phyloP scores from a whole-genome alignment of 1,140 invertebrate species.

The Microplitis mediator region DNA sequence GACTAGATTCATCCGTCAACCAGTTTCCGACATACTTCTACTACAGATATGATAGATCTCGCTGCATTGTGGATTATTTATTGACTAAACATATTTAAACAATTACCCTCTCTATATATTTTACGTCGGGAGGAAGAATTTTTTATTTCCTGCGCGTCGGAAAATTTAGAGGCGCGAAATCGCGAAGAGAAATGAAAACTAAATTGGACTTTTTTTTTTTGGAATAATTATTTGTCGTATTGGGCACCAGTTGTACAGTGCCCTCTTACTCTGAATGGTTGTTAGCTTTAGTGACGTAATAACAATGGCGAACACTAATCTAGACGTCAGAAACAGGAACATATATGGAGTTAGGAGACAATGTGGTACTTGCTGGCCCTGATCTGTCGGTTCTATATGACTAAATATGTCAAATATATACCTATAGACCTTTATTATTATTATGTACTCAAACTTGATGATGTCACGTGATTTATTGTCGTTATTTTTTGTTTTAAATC shows the following conservation, averaged over 20 bases:
- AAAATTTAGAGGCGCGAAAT: too few species aligned
- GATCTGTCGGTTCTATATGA: conserved; percentile 58
- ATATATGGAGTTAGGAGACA: conserved; percentile 9
- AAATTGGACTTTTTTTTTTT: background rate
- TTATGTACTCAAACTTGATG: background rate
- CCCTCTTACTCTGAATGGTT: conserved; percentile 52
- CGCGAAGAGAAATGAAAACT: background rate
- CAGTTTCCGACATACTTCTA: conserved; percentile 46
- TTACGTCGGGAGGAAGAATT: too few species aligned
- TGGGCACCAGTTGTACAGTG: conserved; percentile 22
- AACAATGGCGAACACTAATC: conserved; percentile 64
- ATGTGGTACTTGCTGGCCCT: conserved; percentile 36
- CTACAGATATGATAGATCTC: conserved; percentile 29
- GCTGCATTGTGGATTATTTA: background rate
- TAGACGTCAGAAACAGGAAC: conserved; percentile 61
- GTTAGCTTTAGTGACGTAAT: conserved; percentile 61
- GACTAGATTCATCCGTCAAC: conserved; percentile 59
- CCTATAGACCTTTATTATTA: conserved; percentile 14
- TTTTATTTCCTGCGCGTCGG: too few species aligned
- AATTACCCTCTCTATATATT: background rate
- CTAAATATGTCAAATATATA: conserved; percentile 59
- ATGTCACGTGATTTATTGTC: conserved; percentile 17
- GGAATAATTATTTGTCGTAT: conserved; percentile 8
- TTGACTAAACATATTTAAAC: background rate
- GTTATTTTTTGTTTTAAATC: too few species aligned